Percentiles rank a stretch among this genome's conserved stretches.
Evolutionary conservation across 2,113 vertebrate species (phyloP).

Genomic region (Phalacrocorax brasilianus): DNA sequence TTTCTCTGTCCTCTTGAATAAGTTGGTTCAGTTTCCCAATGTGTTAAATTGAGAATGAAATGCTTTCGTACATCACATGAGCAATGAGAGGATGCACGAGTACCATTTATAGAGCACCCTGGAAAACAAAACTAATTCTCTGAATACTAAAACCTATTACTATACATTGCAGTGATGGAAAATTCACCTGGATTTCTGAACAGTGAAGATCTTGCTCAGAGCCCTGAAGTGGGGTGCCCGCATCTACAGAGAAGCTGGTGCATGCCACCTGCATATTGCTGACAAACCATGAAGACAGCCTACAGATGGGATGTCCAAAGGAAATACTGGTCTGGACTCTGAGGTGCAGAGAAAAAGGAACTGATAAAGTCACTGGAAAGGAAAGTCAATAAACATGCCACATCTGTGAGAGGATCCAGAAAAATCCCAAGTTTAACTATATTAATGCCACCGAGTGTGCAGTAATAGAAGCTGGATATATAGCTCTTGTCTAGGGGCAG

Average conservation of each 20-base stretch:
- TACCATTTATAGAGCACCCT: neutral
- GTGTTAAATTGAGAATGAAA: neutral
- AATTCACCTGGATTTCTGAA: neutral
- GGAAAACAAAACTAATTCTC: neutral
- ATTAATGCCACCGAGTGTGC: neutral
- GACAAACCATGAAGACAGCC: neutral
- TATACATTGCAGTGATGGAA: neutral
- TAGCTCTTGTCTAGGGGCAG: neutral
- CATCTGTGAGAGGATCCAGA: conserved; percentile 4
- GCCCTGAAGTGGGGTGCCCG: neutral
- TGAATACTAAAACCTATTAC: neutral
- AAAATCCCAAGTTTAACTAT: conserved; percentile 22
- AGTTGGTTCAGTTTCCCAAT: neutral
- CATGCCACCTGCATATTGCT: neutral
- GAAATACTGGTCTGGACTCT: neutral
- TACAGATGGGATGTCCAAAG: neutral
- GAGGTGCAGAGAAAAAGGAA: neutral
- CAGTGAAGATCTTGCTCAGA: neutral
- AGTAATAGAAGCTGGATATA: conserved; percentile 33
- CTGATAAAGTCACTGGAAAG: conserved; percentile 2
- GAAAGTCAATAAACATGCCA: conserved; percentile 1
- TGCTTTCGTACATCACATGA: neutral
- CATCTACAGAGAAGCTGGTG: neutral
- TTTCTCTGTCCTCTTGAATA: neutral
- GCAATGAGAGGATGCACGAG: neutral